A percentile compares a stretch with the other conserved stretches of the same genome.
Evolutionary conservation across 2,113 vertebrate genomes (phyloP).

Genomic region (Brachyhypopomus gauderio): DNA sequence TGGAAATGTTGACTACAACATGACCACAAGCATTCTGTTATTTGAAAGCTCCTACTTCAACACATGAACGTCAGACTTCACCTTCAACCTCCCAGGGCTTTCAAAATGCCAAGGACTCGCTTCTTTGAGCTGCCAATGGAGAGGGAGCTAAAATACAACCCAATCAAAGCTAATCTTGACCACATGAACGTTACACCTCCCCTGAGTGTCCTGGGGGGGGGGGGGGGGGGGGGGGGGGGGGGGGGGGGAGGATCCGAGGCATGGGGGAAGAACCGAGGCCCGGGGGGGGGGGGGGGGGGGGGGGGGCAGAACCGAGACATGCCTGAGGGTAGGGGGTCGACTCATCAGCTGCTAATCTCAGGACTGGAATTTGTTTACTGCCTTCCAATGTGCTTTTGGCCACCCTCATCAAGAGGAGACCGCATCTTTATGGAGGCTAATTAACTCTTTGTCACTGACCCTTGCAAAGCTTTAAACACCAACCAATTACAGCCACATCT

Average conservation of each 20-base stretch:
- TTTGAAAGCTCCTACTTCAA: conserved; percentile 41
- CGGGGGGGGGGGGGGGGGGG: neutral
- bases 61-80: neutral
- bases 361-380: conserved; percentile 50
- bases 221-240: too few relatives aligned
- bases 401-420: conserved; percentile 54
- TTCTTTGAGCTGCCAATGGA: neutral
- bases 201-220: neutral
- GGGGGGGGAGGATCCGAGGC: too few relatives aligned
- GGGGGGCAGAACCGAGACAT: neutral
- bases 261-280: too few relatives aligned
- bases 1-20: conserved; percentile 57
- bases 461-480: conserved; percentile 62
- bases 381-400: conserved; percentile 49
- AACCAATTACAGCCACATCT: conserved; percentile 65
- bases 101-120: conserved; percentile 20
- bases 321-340: neutral
- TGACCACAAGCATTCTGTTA: conserved; percentile 55
- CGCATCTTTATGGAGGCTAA: conserved; percentile 61
- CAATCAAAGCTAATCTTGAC: conserved; percentile 38
- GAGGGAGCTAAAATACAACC: neutral
- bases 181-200: neutral
- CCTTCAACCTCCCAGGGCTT: neutral
- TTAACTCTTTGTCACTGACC: conserved; percentile 63
- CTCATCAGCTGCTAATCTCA: conserved; percentile 46